A percentile compares a stretch with the other conserved stretches of the same genome.
These are phyloP conservation scores for Acanthopleura granulata DNA, from an alignment of 2,888 invertebrate species.

Conservation along the genomic window DNA sequence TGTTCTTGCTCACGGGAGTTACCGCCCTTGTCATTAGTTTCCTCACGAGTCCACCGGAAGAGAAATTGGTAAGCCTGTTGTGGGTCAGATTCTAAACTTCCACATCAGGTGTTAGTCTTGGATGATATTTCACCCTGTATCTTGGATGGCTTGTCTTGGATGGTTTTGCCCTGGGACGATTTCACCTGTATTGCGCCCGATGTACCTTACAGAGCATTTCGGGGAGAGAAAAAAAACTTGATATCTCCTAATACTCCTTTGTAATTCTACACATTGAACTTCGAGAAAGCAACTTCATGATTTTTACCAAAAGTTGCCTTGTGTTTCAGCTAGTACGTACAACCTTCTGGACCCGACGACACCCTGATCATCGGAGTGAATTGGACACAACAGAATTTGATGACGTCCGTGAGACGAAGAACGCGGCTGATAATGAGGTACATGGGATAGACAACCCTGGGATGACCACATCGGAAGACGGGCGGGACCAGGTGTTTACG, in stretches of 20 bases:
- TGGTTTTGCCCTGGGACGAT: too few species aligned
- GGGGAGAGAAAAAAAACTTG: too few species aligned
- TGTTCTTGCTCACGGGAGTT: conserved; percentile 69
- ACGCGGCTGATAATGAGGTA: background rate
- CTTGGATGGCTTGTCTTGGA: too few species aligned
- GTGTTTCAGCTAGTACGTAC: conserved; percentile 17
- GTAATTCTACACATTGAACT: too few species aligned
- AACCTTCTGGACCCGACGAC: conserved; percentile 18
- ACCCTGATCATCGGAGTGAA: background rate
- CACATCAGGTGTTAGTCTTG: too few species aligned
- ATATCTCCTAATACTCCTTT: too few species aligned
- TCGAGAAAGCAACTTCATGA: too few species aligned
- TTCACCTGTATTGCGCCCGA: too few species aligned
- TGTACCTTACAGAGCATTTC: too few species aligned
- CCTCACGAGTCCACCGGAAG: conserved; percentile 69
- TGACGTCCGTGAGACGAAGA: background rate
- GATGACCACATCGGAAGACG: background rate
- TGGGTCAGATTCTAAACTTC: too few species aligned
- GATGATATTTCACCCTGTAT: too few species aligned
- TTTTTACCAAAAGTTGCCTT: too few species aligned
- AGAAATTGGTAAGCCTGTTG: conserved; percentile 57
- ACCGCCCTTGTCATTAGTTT: conserved; percentile 69
- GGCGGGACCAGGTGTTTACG: background rate
- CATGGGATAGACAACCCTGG: background rate
- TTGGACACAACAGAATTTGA: background rate